Conservation (phyloP, 2,113 vertebrate species). For the Pleuronectes platessa region DNA sequence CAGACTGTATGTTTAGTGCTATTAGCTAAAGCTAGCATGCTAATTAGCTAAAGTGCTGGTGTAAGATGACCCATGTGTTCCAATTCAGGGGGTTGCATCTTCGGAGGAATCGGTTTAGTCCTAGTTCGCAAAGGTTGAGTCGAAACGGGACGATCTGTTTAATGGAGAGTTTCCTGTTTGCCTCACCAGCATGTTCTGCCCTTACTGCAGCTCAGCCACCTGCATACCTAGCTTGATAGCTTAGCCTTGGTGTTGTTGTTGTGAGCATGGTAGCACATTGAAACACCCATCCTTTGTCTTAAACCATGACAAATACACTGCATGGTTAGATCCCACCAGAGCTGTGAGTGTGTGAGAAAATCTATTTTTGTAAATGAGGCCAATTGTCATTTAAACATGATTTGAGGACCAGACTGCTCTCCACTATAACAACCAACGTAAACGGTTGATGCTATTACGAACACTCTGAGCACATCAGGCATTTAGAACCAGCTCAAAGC, state of each 20-base stretch:
- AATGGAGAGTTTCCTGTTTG: too few relatives aligned
- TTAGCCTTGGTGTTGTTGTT: too few relatives aligned
- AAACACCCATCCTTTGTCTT: not conserved
- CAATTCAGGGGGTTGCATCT: too few relatives aligned
- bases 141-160: too few relatives aligned
- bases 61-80: too few relatives aligned
- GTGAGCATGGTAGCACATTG: not conserved
- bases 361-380: not conserved
- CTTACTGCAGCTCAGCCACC: not conserved
- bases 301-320: not conserved
- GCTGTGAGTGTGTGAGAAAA: not conserved
- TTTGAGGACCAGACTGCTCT: constrained; percentile 9
- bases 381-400: constrained; percentile 4
- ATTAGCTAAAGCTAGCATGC: too few relatives aligned
- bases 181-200: too few relatives aligned
- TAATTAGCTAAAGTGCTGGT: too few relatives aligned
- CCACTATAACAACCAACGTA: constrained; percentile 33
- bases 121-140: too few relatives aligned
- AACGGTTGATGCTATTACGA: constrained; percentile 32
- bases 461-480: constrained; percentile 49
- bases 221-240: too few relatives aligned
- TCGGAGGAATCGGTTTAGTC: too few relatives aligned
- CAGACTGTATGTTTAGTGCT: too few relatives aligned
- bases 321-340: not conserved
- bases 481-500: constrained; percentile 59